Base-by-base conservation (phyloP, 2,113 vertebrate genomes). In the Microcebus griseorufus region DNA sequence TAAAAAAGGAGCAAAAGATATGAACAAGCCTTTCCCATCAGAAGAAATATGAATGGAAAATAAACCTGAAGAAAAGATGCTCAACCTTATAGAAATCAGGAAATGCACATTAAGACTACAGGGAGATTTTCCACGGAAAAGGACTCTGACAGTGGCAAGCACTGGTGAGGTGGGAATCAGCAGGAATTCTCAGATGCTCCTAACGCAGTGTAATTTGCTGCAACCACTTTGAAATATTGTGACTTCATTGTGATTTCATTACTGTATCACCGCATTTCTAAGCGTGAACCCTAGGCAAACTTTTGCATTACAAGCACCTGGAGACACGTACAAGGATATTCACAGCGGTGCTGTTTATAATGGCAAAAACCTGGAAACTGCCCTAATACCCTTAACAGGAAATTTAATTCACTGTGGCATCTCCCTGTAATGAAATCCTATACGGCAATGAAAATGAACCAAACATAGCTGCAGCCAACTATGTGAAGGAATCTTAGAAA, bases 1-100 rank as follows among this genome's bases (percentile, higher is more conserved):
- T 95, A n/a, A 79, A 84, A 95, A 95, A 92, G n/a, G 32, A 94
- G 48, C n/a, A 65, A 70, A 93, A 70, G 37, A 22, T 42, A 70
- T 22, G 9, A 84, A 76, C 2, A 25, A 84, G 58, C 32, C 67
- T 88, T 82, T 93, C 69, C 22, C 20, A 75, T 9, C 27, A 55
- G 29, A 95, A 16, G 79, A 96, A 95, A 88, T 60, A 75, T 37
- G 75, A 86, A 64, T 55, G 64, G 62, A 79, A 86, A 79, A 69
- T 45, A 85, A 93, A 76, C 18, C 65, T 69, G 14, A 90, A 90
- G 45, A 78, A 86, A 81, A 92, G 53, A 67, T 42, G 5, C 12
- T 72, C 17, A 22, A 58, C 34, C 13, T 85, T 48, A 72, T 2
- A 81, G 75, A 80, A 84, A 84, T 23, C 45, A 76, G 65, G 85